Base-by-base conservation (phyloP, 2,797 vertebrate species). In the Danio kyathit region DNA sequence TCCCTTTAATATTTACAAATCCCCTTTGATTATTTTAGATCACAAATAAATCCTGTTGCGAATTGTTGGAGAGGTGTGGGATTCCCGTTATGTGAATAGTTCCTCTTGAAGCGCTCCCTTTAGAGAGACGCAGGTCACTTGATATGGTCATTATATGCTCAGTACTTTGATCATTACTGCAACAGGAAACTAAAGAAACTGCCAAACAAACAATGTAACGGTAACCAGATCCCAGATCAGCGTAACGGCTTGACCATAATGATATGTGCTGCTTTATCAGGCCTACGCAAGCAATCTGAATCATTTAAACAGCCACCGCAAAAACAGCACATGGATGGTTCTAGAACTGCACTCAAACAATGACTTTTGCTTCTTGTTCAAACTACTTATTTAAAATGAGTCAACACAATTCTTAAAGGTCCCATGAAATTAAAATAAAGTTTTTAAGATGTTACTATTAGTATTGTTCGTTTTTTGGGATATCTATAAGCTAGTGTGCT, bases 111-210 rank as follows among this genome's bases (percentile, higher is more conserved):
- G 56, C 7, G 4, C 41, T 59, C 54, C 41, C 17, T 41, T 71
- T 13, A 41, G 38, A 65, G 49, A 54, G 51, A 44, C 43, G 56
- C 51, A 6, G 44, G 76, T 60, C 43, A 79, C 29, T 12, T 70
- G 76, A 79, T 7, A 40, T 4, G 11, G 11, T 13, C 52, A 49
- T 44, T 46, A 60, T 48, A 60, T 48, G 71, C 49, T 19, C 54
- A 14, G 52, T 21, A 2, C 41, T 44, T 14, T 16, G 8, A 19
- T 16, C n/a, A 63, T 44, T 46, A 49, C 60, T 29, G 56, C 69
- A 64, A 46, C 69, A 19, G 54, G 64, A 78, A 69, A 78, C 76
- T 78, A n/a, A 38, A 40, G 57, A 57, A 61, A 79, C 66, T 43
- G 54, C 41, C 19, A 59, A 71, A 52, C 46, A 71, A 79, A 70